These are phyloP conservation scores for Brachionus paranguensis DNA, from an alignment of 1,140 invertebrate genomes.

Conservation along the genomic window DNA sequence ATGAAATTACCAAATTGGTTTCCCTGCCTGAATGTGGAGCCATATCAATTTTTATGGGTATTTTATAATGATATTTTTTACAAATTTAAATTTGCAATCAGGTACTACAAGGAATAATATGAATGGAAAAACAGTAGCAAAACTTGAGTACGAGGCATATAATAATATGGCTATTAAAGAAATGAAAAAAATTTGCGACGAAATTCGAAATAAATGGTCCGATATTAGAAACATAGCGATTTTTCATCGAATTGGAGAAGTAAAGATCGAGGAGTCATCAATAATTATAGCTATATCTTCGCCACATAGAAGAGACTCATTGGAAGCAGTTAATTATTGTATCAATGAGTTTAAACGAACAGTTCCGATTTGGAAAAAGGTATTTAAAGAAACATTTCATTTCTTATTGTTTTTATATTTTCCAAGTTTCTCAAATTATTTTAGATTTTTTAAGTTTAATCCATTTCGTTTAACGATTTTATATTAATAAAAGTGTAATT, in stretches of 20 bases:
- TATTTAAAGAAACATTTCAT: neutral
- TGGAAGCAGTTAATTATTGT: slow-evolving; percentile 73
- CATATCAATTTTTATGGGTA: slow-evolving; percentile 74
- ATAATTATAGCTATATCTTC: slow-evolving; percentile 83
- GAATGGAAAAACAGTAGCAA: slow-evolving; percentile 73
- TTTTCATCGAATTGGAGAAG: slow-evolving; percentile 62
- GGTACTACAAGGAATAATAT: slow-evolving; percentile 82
- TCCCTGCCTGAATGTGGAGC: slow-evolving; percentile 73
- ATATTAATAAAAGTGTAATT: too few relatives aligned
- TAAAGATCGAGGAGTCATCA: slow-evolving; percentile 80
- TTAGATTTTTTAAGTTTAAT: too few relatives aligned
- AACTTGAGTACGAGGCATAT: slow-evolving; percentile 86
- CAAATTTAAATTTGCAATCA: slow-evolving; percentile 36
- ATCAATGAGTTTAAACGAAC: slow-evolving; percentile 77
- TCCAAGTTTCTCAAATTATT: too few relatives aligned
- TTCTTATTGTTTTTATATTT: neutral
- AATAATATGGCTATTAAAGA: slow-evolving; percentile 79
- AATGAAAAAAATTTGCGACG: slow-evolving; percentile 70
- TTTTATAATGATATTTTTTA: neutral
- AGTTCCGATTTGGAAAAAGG: slow-evolving; percentile 93
- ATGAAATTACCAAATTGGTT: slow-evolving; percentile 64
- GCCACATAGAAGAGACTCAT: slow-evolving; percentile 71
- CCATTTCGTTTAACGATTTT: too few relatives aligned
- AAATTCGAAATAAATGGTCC: slow-evolving; percentile 52
- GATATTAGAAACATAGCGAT: slow-evolving; percentile 50